Evolutionary conservation across 2,113 vertebrate species (phyloP).

Genomic region (Cryptoleucopteryx plumbea): DNA sequence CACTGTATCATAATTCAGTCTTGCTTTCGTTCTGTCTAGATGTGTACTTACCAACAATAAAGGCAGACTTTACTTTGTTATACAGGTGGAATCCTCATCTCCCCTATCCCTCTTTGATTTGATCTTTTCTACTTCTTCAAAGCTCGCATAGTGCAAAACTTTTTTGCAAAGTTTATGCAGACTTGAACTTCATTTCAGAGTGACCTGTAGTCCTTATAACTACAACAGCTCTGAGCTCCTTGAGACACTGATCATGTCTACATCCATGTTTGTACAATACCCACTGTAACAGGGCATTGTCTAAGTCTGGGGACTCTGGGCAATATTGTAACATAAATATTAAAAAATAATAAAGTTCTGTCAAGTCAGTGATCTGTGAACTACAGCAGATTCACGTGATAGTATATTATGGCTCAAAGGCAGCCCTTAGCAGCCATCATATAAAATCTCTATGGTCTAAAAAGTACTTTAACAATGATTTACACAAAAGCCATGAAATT

Average conservation of each 20-base stretch:
- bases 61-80: background rate
- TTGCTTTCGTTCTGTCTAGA: background rate
- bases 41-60: background rate
- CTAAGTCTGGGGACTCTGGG: slow-evolving; percentile 8
- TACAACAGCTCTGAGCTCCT: background rate
- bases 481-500: background rate
- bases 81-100: background rate
- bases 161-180: background rate
- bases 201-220: background rate
- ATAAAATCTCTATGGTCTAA: background rate
- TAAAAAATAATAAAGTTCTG: slow-evolving; percentile 55
- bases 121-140: background rate
- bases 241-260: background rate
- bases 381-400: background rate
- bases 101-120: background rate
- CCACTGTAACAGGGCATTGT: background rate
- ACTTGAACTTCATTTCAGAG: background rate
- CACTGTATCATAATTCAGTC: background rate
- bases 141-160: background rate
- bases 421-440: background rate
- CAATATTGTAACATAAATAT: slow-evolving; percentile 49
- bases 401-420: background rate
- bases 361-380: slow-evolving; percentile 58
- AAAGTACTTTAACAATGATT: background rate
- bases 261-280: slow-evolving; percentile 19